Base-by-base conservation (phyloP, 1,140 invertebrate species). In the Ganaspis sp. region DNA sequence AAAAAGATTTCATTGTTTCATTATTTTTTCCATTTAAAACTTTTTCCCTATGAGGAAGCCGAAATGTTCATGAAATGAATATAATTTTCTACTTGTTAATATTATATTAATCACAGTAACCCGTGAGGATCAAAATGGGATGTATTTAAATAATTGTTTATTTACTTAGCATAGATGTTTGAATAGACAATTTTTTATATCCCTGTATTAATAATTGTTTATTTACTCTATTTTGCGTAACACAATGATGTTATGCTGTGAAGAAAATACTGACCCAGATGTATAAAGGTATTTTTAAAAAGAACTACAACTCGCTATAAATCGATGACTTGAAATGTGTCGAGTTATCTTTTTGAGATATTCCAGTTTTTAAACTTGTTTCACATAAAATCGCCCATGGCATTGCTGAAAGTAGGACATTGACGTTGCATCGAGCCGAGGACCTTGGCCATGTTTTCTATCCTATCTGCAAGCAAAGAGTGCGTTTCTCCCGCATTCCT, bases 401-500 rank as follows among this genome's bases (percentile, higher is more conserved):
- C 58, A 64, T 64, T 64, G 58, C 23, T 29, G 5, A n/a, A 64
- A 64, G 58, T 64, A 29, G 58, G 9, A 64, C 58, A 64, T 34
- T 64, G 58, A 34, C 58, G 58, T 34, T 64, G 58, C 23, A 64
- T 29, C 58, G 58, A 26, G 58, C 0, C 15, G 23, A 29, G 58
- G 58, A 64, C 58, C 58, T 29, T 64, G 58, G 58, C 23, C 58
- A 64, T 64, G 58, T 64, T 64, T 64, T 29, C 58, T 29, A 64
- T 64, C 58, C 58, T 26, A 64, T 64, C 58, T 64, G 58, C 58
- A 29, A 64, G 23, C 23, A 64, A 64, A 29, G 58, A 64, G 58
- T 64, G 58, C 23, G 58, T 64, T 64, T 64, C 58, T 64, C 58
- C 23, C 23, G 58, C 58, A 64, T 64, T 64, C 58, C 58, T 64